Evolutionary conservation across 1,140 invertebrate genomes (phyloP), one percentile per base, ranked within the genome.

Genomic region (Lucilia sericata): DNA sequence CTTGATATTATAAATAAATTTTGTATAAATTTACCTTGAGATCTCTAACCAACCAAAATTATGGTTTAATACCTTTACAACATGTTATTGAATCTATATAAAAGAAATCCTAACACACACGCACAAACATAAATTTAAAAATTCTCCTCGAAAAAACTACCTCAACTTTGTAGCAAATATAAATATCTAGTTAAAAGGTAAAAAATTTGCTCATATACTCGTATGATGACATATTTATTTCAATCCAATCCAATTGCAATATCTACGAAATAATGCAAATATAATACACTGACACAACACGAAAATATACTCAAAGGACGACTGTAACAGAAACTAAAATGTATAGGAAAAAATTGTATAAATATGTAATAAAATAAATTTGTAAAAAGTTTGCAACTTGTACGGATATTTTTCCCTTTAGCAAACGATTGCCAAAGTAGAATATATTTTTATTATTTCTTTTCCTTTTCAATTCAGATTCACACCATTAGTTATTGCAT

Each of bases 211-310:
- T 42, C 42, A 8, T 42, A 42, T 42, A 42, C 42, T 42, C 42
- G 34, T 83, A 86, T 85, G 84, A 80, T 83, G 83, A 49, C 19
- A 34, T 82, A 55, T 81, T 84, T 74, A 60, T 75, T 36, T 60
- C 47, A 19, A 19, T 78, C 83, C 75, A 30, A 70, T 80, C 82
- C 82, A 85, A 82, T 81, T 82, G 82, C 80, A 70, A 21, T 21
- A 83, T 74, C 51, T 51, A 60, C 9, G 14, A 55, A 9, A 65
- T 82, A 70, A 19, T 51, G 51, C 55, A 60, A 60, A 60, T 60
- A 17, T 60, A 60, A 60, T 60, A 60, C 8, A n/a, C 55, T 60
- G 55, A 7, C 14, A n/a, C 55, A 42, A 42, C 42, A 42, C 2
- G 42, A 42, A 42, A 42, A 60, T 60, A 60, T 60, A 60, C 55